A percentile compares a stretch with the other conserved stretches of the same genome.
phyloP scores from a whole-genome alignment of 1,140 invertebrate species.

The Caenorhabditis tropicalis region DNA sequence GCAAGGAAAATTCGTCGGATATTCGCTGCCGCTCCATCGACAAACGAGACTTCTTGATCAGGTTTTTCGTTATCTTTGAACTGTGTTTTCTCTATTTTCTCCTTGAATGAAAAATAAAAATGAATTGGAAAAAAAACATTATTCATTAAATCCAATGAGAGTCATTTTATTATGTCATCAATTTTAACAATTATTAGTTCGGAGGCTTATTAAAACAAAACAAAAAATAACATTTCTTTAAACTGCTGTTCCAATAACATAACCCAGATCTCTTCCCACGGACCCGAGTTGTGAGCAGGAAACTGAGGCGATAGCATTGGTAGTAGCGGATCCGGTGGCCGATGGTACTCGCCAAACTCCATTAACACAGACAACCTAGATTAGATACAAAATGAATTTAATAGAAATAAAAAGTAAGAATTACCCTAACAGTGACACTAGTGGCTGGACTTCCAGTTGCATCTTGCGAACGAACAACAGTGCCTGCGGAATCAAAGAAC shows the following conservation, averaged over 20 bases:
- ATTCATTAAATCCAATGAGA: slow-evolving; percentile 22
- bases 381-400: neutral
- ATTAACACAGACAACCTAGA: slow-evolving; percentile 27
- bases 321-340: neutral
- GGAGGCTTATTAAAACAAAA: neutral
- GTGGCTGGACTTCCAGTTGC: neutral
- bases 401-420: neutral
- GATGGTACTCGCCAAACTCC: slow-evolving; percentile 4
- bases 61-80: neutral
- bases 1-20: neutral
- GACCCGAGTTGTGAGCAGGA: slow-evolving; percentile 36
- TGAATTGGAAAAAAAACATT: neutral
- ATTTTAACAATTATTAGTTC: neutral
- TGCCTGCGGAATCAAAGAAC: neutral
- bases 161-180: slow-evolving; percentile 38
- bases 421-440: neutral
- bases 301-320: neutral
- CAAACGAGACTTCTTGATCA: slow-evolving; percentile 13
- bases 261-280: neutral
- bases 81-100: neutral
- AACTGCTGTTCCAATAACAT: slow-evolving; percentile 30
- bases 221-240: neutral
- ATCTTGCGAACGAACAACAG: neutral
- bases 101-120: neutral
- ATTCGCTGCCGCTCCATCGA: slow-evolving; percentile 9